phyloP scores from a whole-genome alignment of 2,888 invertebrate species.

The Drosophila nr. fundita region DNA sequence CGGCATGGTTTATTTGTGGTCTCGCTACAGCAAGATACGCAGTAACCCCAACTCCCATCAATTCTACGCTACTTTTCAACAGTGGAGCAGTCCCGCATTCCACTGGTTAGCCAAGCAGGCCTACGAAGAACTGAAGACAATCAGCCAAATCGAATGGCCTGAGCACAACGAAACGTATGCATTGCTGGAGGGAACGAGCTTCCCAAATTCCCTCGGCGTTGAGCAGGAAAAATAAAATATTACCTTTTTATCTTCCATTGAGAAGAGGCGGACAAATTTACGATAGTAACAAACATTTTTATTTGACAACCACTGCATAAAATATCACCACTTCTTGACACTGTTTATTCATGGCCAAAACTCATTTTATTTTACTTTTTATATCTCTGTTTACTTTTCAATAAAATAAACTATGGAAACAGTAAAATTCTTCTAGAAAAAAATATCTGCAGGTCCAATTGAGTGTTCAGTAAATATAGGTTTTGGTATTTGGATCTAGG shows the following conservation, averaged over 20 bases:
- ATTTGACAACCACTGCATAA: neutral
- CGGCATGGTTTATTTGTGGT: conserved; percentile 57
- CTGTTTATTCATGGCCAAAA: neutral
- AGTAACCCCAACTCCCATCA: neutral
- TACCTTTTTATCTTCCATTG: neutral
- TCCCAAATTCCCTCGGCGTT: neutral
- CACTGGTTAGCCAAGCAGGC: conserved; percentile 61
- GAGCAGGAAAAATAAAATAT: neutral
- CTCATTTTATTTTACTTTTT: neutral
- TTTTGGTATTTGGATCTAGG: neutral
- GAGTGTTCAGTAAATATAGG: neutral
- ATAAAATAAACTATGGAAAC: neutral
- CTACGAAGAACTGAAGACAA: conserved; percentile 32
- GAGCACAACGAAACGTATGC: conserved; percentile 29
- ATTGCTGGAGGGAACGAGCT: neutral
- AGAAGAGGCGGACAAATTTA: neutral
- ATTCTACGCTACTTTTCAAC: neutral
- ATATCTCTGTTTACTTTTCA: neutral
- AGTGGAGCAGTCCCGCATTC: conserved; percentile 49
- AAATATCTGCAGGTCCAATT: neutral
- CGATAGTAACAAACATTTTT: neutral
- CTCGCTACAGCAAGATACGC: conserved; percentile 25
- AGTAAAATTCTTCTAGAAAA: neutral
- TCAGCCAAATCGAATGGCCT: conserved; percentile 58
- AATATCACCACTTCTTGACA: neutral